A percentile compares a stretch with the other conserved stretches of the same genome.
These are phyloP conservation scores for Melanostoma mellinum DNA, from an alignment of 2,888 invertebrate species.

Conservation along the genomic window DNA sequence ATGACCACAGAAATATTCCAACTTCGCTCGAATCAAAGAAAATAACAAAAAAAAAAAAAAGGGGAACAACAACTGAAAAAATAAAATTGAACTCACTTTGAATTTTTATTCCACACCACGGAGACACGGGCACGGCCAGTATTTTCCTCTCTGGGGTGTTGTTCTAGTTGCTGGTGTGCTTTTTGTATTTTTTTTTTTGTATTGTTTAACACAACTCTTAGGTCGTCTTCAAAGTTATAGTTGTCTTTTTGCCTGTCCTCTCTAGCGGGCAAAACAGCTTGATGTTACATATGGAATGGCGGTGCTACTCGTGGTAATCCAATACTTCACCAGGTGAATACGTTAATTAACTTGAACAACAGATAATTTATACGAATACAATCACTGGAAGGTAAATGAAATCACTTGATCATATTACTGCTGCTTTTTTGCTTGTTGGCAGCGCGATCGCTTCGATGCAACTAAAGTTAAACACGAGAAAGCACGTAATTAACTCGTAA, in stretches of 20 bases:
- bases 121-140: constrained; percentile 42
- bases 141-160: constrained; percentile 21
- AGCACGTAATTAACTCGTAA: constrained; percentile 28
- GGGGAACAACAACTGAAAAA: constrained; percentile 1
- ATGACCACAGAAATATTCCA: constrained; percentile 54
- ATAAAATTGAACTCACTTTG: constrained; percentile 51
- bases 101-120: constrained; percentile 52
- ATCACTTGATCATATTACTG: constrained; percentile 64
- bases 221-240: constrained; percentile 5
- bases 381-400: constrained; percentile 49
- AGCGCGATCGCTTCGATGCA: constrained; percentile 39
- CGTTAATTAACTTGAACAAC: constrained; percentile 64
- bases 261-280: constrained; percentile 40
- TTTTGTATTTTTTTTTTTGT: constrained; percentile 7
- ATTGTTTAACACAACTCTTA: constrained; percentile 33
- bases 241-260: constrained; percentile 9
- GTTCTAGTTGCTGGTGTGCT: constrained; percentile 18
- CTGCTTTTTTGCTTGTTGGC: constrained; percentile 36
- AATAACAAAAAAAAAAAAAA: constrained; percentile 23
- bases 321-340: constrained; percentile 63
- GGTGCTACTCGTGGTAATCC: constrained; percentile 61
- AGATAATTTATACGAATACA: constrained; percentile 42
- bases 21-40: constrained; percentile 27
- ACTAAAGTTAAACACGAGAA: constrained; percentile 37
- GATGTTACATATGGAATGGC: constrained; percentile 62